Conservation (phyloP, 2,113 vertebrate genomes). For the Psilopogon haemacephalus region DNA sequence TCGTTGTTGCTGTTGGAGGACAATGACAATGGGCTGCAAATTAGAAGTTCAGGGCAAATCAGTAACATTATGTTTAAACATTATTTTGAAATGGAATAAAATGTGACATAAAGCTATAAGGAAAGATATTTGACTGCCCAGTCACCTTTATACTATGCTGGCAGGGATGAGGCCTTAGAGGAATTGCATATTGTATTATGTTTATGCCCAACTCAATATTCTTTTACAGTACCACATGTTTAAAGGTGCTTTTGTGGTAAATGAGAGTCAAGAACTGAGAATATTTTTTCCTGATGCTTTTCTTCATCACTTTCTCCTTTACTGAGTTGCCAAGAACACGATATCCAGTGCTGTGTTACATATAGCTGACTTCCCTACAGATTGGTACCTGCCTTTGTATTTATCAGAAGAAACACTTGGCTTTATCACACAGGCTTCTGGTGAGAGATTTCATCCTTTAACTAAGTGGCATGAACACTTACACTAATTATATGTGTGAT, state of each 20-base stretch:
- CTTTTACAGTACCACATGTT: neutral
- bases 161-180: neutral
- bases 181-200: neutral
- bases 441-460: neutral
- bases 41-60: conserved; percentile 34
- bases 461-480: neutral
- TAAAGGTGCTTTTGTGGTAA: conserved; percentile 23
- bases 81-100: conserved; percentile 37
- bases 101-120: conserved; percentile 16
- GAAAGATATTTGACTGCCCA: neutral
- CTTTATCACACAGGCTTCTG: neutral
- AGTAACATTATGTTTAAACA: conserved; percentile 47
- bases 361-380: neutral
- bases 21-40: conserved; percentile 49
- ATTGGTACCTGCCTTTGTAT: neutral
- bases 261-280: neutral
- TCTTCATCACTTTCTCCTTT: neutral
- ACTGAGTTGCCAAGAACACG: neutral
- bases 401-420: neutral
- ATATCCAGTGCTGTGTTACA: neutral
- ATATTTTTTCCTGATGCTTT: neutral
- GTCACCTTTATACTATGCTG: neutral
- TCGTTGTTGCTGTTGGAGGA: neutral
- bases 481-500: too few species aligned
- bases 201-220: neutral